phyloP scores from a whole-genome alignment of 2,888 invertebrate species.

The Agrochola macilenta region DNA sequence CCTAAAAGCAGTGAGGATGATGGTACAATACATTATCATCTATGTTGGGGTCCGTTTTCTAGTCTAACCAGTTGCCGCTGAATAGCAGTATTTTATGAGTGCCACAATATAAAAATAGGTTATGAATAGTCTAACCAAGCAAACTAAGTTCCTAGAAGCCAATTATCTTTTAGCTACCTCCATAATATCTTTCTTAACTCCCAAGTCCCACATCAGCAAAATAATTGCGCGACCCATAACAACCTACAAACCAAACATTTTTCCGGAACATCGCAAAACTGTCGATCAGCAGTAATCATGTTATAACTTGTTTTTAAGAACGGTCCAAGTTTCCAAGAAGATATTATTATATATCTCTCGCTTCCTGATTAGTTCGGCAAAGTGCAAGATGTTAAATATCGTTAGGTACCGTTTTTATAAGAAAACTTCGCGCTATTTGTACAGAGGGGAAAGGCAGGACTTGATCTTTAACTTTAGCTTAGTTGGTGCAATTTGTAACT shows the following conservation, averaged over 20 bases:
- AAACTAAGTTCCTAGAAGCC: constrained; percentile 24
- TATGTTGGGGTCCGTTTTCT: background rate
- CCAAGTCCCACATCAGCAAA: constrained; percentile 47
- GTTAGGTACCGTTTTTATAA: constrained; percentile 58
- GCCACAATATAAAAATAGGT: constrained; percentile 1
- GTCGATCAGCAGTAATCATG: constrained; percentile 61
- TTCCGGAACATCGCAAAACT: constrained; percentile 62
- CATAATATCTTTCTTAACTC: constrained; percentile 43
- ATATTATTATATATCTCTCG: constrained; percentile 61
- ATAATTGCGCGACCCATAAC: constrained; percentile 50
- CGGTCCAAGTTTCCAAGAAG: constrained; percentile 57
- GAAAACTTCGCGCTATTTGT: constrained; percentile 55
- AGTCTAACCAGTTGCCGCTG: too few species aligned
- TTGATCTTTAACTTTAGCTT: constrained; percentile 39
- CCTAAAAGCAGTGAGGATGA: background rate
- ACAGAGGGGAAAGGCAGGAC: constrained; percentile 41
- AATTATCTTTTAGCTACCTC: constrained; percentile 36
- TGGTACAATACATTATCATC: background rate
- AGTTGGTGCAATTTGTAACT: constrained; percentile 38
- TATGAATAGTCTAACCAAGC: constrained; percentile 17
- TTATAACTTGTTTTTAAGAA: constrained; percentile 65
- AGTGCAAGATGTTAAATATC: constrained; percentile 64
- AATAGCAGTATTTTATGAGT: background rate
- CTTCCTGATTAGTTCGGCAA: constrained; percentile 65
- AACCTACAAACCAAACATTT: constrained; percentile 50